Evolutionary conservation across 2,113 vertebrate species (phyloP), one percentile per base, ranked within the genome.

Genomic region (zebrafish (Danio rerio)): DNA sequence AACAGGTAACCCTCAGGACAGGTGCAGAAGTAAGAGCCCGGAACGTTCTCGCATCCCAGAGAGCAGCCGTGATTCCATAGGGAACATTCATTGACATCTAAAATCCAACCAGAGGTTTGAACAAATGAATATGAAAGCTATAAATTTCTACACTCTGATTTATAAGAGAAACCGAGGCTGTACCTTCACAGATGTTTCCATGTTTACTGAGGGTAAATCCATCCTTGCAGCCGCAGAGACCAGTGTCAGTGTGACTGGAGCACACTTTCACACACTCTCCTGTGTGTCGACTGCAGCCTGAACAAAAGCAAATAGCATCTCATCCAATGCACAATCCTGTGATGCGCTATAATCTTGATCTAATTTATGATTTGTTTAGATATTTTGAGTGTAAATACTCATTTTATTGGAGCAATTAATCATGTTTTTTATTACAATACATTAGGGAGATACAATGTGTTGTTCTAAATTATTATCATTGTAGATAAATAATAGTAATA

Each of bases 21-120:
- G n/a, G 95, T 97, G 81, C 97, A 99, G 80, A 96, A 95, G 86
- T 98, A 99, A 40, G 97, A 97, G 1, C 97, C 98, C 0, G 96
- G 96, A 53, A 90, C 88, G 82, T 98, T 99, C 88, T 97, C 94
- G 89, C 98, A 99, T 5, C 97, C 97, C 16, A 98, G 93, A 83
- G 97, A 96, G 88, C 97, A 99, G 84, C 96, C 96, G 0, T 99
- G 98, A 71, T 94, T 97, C 96, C 95, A 95, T 31, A 95, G 90
- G 70, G 95, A 93, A 81, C 97, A 99, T 88, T 99, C 97, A 40
- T 98, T 98, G 80, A 98, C 87, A 92, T 98, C 98, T 98, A 74
- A 18, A 31, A 9, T 16, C 13, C n/a, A 69, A 9, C 12, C 11
- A 80, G 15, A 74, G 3, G 8, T 20, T 31, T 77, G 18, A 21